Evolutionary conservation across 2,888 invertebrate genomes (phyloP), one percentile per base, ranked within the genome.

Genomic region (Brassicogethes aeneus): DNA sequence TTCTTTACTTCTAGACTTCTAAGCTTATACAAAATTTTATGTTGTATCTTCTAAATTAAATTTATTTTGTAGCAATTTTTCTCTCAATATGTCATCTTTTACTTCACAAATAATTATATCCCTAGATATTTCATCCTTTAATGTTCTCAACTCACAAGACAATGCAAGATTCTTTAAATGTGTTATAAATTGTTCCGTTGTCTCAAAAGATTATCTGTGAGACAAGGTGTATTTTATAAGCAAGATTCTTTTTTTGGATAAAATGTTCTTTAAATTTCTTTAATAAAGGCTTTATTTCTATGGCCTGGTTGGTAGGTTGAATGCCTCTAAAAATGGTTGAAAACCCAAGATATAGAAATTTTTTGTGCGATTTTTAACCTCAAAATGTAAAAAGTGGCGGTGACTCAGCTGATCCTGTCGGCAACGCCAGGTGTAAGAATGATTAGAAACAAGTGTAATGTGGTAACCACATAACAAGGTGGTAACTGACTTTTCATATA

Each of bases 1-100:
- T 23, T 23, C 23, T 10, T 23, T 23, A 23, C 23, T 23, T 10
- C 23, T 23, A 23, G 23, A 23, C 5, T 23, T 23, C 23, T 23
- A 23, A 23, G 23, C 23, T 23, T 23, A 23, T 23, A 23, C 23
- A 23, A 23, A 23, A 23, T 23, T 23, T 23, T 23, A 23, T n/a
- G n/a, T 23, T 23, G 23, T 23, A 10, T 23, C 23, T 23, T 23
- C 23, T 23, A 23, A 23, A 23, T 23, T 23, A 23, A 23, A 23
- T 23, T 23, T 10, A 23, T 23, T 23, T 23, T 23, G n/a, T n/a
- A n/a, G n/a, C n/a, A n/a, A n/a, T n/a, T n/a, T n/a, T n/a, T n/a
- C n/a, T n/a, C n/a, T n/a, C 23, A 23, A 23, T 5, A 23, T 23
- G 23, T 23, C 23, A 23, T 23, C 23, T 23, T 23, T 23, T 23